These are phyloP conservation scores for Oxytorus armatus DNA, from an alignment of 2,888 invertebrate genomes.

Conservation along the genomic window DNA sequence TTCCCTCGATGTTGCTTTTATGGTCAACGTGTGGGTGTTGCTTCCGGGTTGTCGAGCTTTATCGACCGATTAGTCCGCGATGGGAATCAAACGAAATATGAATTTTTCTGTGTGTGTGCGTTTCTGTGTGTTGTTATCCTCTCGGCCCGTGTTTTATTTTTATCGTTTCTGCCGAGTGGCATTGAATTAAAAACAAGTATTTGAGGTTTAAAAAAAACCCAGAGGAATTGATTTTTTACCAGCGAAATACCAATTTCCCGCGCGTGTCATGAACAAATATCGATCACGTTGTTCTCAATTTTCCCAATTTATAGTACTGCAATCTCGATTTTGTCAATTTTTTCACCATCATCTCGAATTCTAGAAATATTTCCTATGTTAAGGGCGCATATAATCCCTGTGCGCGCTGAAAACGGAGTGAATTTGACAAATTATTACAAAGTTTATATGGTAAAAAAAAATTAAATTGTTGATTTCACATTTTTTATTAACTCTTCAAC, in stretches of 20 bases:
- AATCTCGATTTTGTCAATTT: background rate
- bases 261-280: background rate
- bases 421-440: no score
- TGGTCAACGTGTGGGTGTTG: slow-evolving; percentile 22
- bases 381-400: no score
- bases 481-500: no score
- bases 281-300: background rate
- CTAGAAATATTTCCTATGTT: no score
- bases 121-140: background rate
- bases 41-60: slow-evolving; percentile 41
- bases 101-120: background rate
- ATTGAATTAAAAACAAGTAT: background rate
- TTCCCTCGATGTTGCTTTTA: background rate
- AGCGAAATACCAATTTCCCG: background rate
- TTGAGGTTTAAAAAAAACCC: background rate
- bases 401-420: no score
- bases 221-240: slow-evolving; percentile 5
- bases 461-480: no score
- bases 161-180: background rate
- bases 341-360: no score
- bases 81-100: slow-evolving; percentile 21
- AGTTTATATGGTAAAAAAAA: no score
- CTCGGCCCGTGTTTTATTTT: background rate
- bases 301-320: background rate
- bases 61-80: slow-evolving; percentile 42